Percentiles rank a stretch among this genome's conserved stretches.
Evolutionary conservation across 2,888 invertebrate genomes (phyloP).

Genomic region (Pristionchus arcanus): DNA sequence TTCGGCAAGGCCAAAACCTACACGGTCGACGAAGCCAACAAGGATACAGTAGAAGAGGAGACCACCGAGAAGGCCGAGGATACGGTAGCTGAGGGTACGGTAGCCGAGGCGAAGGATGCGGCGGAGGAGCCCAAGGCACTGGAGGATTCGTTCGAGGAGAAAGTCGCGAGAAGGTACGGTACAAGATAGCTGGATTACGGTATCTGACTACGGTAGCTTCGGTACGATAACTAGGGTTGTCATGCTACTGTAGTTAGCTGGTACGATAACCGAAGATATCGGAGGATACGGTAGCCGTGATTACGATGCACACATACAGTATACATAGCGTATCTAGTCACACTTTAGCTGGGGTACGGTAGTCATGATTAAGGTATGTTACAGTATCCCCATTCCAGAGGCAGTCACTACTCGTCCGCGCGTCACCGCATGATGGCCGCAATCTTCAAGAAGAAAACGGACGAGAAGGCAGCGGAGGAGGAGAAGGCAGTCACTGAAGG

Average conservation of each 20-base stretch:
- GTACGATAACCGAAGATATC: too few relatives aligned
- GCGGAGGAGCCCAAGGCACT: not conserved
- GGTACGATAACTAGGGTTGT: not conserved
- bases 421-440: not conserved
- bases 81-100: not conserved
- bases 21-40: not conserved
- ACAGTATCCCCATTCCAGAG: not conserved
- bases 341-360: not conserved
- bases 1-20: not conserved
- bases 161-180: slow-evolving; percentile 7
- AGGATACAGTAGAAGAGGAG: not conserved
- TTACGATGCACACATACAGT: too few relatives aligned
- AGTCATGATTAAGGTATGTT: not conserved
- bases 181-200: not conserved
- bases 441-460: not conserved
- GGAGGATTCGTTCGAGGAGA: not conserved
- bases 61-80: not conserved
- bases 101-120: not conserved
- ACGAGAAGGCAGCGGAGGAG: not conserved
- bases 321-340: not conserved
- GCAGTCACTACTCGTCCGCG: not conserved
- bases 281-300: too few relatives aligned
- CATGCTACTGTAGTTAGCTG: too few relatives aligned
- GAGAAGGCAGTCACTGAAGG: not conserved
- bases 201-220: not conserved